Conservation (phyloP, 1,140 invertebrate genomes). For the Geopemphigus sp. region DNA sequence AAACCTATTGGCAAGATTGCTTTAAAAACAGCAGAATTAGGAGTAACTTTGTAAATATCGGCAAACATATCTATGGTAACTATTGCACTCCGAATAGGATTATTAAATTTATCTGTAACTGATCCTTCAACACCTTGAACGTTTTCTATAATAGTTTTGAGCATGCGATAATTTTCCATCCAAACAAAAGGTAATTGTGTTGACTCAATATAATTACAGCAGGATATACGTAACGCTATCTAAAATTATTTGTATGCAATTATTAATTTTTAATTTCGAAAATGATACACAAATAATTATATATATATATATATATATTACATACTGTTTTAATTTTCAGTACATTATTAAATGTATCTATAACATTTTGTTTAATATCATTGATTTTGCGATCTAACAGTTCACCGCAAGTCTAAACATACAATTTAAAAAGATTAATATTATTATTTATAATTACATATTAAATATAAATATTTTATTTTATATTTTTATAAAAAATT, state of each 20-base stretch:
- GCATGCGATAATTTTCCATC: conserved; percentile 54
- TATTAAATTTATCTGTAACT: conserved; percentile 64
- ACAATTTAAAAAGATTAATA: neutral
- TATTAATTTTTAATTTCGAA: neutral
- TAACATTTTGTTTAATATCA: conserved; percentile 47
- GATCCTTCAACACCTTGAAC: conserved; percentile 68
- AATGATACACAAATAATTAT: too few species aligned
- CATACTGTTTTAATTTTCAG: conserved; percentile 47
- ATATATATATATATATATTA: neutral
- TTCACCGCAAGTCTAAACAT: conserved; percentile 22
- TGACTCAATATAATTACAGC: conserved; percentile 49
- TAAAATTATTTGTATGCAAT: conserved; percentile 21
- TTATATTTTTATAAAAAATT: too few species aligned
- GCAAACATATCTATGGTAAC: conserved; percentile 63
- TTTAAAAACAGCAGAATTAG: conserved; percentile 69
- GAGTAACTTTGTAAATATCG: conserved; percentile 63
- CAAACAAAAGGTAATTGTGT: conserved; percentile 32
- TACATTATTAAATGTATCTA: conserved; percentile 41
- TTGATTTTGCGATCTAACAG: conserved; percentile 27
- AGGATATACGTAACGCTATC: conserved; percentile 32
- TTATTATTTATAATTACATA: neutral
- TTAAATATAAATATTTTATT: neutral
- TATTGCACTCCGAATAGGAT: conserved; percentile 68
- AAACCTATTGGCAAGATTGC: conserved; percentile 65
- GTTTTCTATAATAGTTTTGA: conserved; percentile 58